Base-by-base conservation (phyloP, 2,888 invertebrate genomes). In the Andrena fulva region DNA sequence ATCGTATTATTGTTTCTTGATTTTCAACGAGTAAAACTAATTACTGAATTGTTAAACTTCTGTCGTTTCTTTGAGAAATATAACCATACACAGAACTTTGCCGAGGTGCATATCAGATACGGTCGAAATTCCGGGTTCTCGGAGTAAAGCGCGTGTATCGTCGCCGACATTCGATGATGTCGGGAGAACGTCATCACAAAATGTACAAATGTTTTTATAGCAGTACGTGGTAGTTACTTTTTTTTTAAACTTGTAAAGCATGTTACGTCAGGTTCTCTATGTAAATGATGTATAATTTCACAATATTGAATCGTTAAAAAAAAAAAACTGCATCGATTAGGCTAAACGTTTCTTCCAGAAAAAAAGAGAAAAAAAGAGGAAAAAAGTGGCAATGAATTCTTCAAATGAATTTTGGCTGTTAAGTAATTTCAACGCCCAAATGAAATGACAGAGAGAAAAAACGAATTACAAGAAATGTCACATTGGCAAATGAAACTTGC, bases 161-260 rank as follows among this genome's bases (percentile, higher is more conserved):
- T 62, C n/a, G 1, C 2, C 54, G 48, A 33, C 48, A 29, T 52
- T 72, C 8, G 24, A 63, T 16, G 2, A 31, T 20, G 42, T 29
- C 31, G 4, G 6, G 20, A 29, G 6, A 75, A 68, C n/a, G 24
- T 56, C 12, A n/a, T 35, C 20, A 12, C 27, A 24, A 27, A 64
- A 42, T 60, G 64, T 70, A 66, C 20, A 77, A 64, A 72, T 60
- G 70, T 66, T 59, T 56, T 68, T 63, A 60, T 31, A 35, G 27
- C 42, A 42, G 29, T 54, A 10, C 29, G 54, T 7, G 24, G 27
- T 42, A 42, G 42, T 42, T 42, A 10, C 24, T 54, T 10, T 33
- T 48, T 27, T 29, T 62, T 77, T 42, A 54, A 63, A 68, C 33
- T 50, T 56, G 16, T 16, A 5, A 77, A 56, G 50, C 48, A 64